Base-by-base conservation (phyloP, 2,113 vertebrate genomes). In the Ageneiosus marmoratus region DNA sequence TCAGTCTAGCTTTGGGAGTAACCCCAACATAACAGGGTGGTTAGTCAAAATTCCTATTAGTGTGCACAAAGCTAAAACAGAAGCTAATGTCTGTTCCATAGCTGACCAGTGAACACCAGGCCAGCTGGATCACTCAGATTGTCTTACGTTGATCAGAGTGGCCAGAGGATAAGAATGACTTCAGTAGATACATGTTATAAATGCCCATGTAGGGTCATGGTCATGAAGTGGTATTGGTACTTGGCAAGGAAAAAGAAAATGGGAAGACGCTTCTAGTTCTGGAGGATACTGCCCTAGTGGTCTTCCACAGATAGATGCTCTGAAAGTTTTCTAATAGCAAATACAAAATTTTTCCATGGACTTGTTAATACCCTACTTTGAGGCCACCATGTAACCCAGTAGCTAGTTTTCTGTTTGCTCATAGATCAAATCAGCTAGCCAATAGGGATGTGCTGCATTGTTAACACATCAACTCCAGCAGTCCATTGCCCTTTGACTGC, bases 401-500 rank as follows among this genome's bases (percentile, higher is more conserved):
- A 41, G 37, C 22, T 63, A 50, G 22, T 48, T 55, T 63, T 55
- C 2, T 41, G 22, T 65, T 63, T 82, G 79, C 37, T 81, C 53
- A 32, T 63, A 63, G 72, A 82, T 82, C 72, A 76, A 51, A 53
- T 63, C 65, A 58, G 63, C 34, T 10, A 70, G 29, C 58, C 60
- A 27, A 4, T 29, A 32, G 29, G 29, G 58, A 27, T n/a, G 48
- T 60, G 44, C 70, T 74, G 51, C 70, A 48, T 41, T 67, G 62
- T 80, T 80, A 69, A 53, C 50, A 69, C 24, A 41, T 34, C n/a
- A n/a, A 81, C 63, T 70, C 24, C n/a, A n/a, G 50, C 9, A 20
- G 65, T 50, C 41, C n/a, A 18, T 44, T 69, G 51, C 44, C 75
- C 29, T 84, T 73, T 84, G 77, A 84, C 44, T 55, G 46, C 44